Base-by-base conservation (phyloP, 2,113 vertebrate species). In the Nesospiza acunhae region DNA sequence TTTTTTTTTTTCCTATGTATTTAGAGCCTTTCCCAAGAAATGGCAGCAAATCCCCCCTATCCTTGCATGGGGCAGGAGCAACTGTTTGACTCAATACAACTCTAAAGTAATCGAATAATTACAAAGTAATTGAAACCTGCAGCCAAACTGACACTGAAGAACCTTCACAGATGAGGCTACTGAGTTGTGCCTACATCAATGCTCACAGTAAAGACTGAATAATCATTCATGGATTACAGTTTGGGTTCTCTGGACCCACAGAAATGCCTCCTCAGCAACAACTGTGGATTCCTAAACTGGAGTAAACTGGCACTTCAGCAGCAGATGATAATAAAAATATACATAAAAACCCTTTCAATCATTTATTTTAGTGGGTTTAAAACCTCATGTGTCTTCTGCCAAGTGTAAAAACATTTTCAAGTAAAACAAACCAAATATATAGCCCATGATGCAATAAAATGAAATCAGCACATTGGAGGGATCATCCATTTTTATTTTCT, bases 401-500 rank as follows among this genome's bases (percentile, higher is more conserved):
- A 86, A 83, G 41, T 23, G 22, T 89, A 69, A 90, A 89, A 87
- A 42, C 13, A 66, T 81, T 79, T 63, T 58, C 9, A 63, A 91
- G 58, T 64, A 60, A 89, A 31, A 87, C 28, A 76, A 66, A 84
- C 49, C 14, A 56, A 74, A 85, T 44, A 62, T 19, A 68, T 9
- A n/a, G 46, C 33, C 66, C 52, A 55, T 3, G n/a, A 67, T 52
- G 63, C 35, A 84, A 63, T 14, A 33, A 96, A 72, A 87, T 33
- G 15, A 72, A 75, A 59, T 66, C 83, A 87, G 76, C 59, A 30
- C 63, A 28, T 3, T 19, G 60, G 18, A 74, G 53, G 47, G 69
- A 84, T 92, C 84, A 90, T 62, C 87, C 67, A 41, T 47, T 88
- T 96, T 96, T 86, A 84, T 93, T 96, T 93, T 74, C 56, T 92